Evolutionary conservation across 2,888 invertebrate species (phyloP).

Genomic region (Brachyptera putata): DNA sequence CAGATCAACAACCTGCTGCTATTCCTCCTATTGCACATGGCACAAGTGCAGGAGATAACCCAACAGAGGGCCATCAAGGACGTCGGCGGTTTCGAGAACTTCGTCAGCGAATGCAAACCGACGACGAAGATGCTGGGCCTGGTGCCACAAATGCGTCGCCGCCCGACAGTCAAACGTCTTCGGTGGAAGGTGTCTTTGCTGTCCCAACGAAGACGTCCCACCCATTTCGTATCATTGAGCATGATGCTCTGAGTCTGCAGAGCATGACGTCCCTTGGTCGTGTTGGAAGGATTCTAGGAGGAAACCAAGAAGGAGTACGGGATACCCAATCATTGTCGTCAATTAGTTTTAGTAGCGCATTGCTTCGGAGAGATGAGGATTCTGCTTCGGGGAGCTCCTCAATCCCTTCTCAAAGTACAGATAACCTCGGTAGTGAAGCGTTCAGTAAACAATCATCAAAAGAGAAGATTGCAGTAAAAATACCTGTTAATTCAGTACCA

Average conservation of each 20-base stretch:
- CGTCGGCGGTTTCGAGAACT: slow-evolving; percentile 78
- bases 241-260: slow-evolving; percentile 81
- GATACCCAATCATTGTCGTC: slow-evolving; percentile 24
- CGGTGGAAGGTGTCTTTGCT: slow-evolving; percentile 72
- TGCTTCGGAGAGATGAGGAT: slow-evolving; percentile 29
- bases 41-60: neutral
- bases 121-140: slow-evolving; percentile 74
- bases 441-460: neutral
- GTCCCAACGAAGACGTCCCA: slow-evolving; percentile 61
- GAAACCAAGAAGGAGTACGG: slow-evolving; percentile 42
- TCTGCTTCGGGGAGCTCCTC: slow-evolving; percentile 30
- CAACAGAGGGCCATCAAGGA: slow-evolving; percentile 43
- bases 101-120: slow-evolving; percentile 80
- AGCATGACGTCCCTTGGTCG: slow-evolving; percentile 85
- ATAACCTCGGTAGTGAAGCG: slow-evolving; percentile 8
- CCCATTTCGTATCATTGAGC: slow-evolving; percentile 82
- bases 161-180: slow-evolving; percentile 71
- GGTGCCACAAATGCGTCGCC: slow-evolving; percentile 62
- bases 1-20: neutral
- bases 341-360: slow-evolving; percentile 4
- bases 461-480: neutral
- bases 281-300: slow-evolving; percentile 73
- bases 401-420: slow-evolving; percentile 29
- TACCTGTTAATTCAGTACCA: neutral
- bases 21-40: neutral